Base-by-base conservation (phyloP, 2,888 invertebrate genomes). In the Hemaris fuciformis region DNA sequence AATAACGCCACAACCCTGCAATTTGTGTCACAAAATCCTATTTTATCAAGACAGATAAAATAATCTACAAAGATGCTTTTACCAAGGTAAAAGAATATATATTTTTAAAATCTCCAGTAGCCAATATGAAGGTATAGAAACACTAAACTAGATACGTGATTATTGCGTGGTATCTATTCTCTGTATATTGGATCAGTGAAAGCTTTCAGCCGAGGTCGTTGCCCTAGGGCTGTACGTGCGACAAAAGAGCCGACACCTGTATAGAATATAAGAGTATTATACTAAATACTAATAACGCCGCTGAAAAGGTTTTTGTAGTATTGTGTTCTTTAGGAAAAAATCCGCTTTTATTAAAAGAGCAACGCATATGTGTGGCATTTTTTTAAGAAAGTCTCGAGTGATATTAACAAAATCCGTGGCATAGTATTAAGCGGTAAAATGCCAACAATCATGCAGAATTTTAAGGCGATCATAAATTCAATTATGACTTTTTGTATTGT, bases 111-210 rank as follows among this genome's bases (percentile, higher is more conserved):
- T 2, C 1, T 3, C 38, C 38, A 38, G n/a, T 13, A 10, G 3
- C n/a, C 13, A 38, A 38, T 38, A 38, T n/a, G 3, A 5, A 13
- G n/a, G 3, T 38, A n/a, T n/a, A 38, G 38, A 38, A 38, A 38
- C n/a, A 38, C 38, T 22, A 10, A 45, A 45, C 45, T 23, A 22
- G 45, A 58, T 48, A 46, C 64, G 62, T 65, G 64, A 67, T 66
- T 45, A 45, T 45, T 20, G 22, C 45, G 4, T 22, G 4, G 10
- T 23, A 20, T 45, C 45, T 22, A 22, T 45, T 45, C 23, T 41
- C 1, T 13, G 3, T 22, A 23, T 45, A 45, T 45, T 45, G 45
- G 22, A 45, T 45, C 45, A 45, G 45, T 45, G 22, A 22, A 45
- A 22, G 45, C 45, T 45, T 45, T 45, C 45, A 23, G 3, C 8